These are phyloP conservation scores for Emydoidea blandingii DNA, from an alignment of 2,797 vertebrate genomes.

Conservation along the genomic window DNA sequence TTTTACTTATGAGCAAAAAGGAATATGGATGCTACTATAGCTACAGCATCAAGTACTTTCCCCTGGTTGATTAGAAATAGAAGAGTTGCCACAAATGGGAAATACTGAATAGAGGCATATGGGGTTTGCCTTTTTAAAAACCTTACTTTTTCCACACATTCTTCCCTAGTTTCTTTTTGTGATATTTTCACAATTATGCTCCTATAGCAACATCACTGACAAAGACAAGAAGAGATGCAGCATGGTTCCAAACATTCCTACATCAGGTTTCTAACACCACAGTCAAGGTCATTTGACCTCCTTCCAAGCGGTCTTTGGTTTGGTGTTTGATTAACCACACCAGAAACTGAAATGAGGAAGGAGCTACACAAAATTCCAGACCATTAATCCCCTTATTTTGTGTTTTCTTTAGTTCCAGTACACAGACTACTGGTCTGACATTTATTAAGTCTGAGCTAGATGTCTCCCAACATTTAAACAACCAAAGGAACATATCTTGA, in stretches of 20 bases:
- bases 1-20: slow-evolving; percentile 8
- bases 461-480: neutral
- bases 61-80: slow-evolving; percentile 4
- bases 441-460: neutral
- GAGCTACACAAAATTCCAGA: neutral
- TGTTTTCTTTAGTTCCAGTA: neutral
- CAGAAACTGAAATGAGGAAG: neutral
- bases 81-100: neutral
- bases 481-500: neutral
- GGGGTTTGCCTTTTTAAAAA: neutral
- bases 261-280: neutral
- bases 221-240: neutral
- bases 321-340: neutral
- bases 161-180: neutral
- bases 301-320: neutral
- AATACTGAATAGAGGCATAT: neutral
- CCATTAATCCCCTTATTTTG: neutral
- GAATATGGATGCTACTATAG: neutral
- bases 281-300: neutral
- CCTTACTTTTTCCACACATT: neutral
- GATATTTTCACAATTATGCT: neutral
- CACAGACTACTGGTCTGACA: neutral
- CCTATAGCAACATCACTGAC: neutral
- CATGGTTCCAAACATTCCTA: neutral
- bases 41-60: slow-evolving; percentile 9